phyloP scores from a whole-genome alignment of 2,888 invertebrate genomes.

The Drosophila monieri region DNA sequence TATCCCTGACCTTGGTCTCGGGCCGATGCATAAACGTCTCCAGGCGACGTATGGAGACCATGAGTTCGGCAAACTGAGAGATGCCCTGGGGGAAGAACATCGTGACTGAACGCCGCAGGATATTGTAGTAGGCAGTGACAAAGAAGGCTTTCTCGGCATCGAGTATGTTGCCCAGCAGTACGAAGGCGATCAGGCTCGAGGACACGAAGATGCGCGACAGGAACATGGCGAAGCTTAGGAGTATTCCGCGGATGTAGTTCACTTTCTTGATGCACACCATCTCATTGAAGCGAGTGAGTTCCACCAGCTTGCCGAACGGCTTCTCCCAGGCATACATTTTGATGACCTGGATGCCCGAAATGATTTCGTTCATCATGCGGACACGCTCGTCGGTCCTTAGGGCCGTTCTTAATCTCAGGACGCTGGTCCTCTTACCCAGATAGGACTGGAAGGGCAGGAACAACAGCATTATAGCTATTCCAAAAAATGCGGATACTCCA shows the following conservation, averaged over 20 bases:
- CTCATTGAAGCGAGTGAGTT: conserved; percentile 86
- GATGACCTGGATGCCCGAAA: conserved; percentile 94
- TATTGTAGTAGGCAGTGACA: conserved; percentile 94
- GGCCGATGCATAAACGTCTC: conserved; percentile 87
- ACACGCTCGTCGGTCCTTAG: conserved; percentile 94
- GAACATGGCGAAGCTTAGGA: conserved; percentile 93
- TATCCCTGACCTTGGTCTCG: conserved; percentile 84
- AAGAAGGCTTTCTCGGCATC: conserved; percentile 95
- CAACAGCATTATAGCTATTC: conserved; percentile 86
- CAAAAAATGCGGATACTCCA: conserved; percentile 85
- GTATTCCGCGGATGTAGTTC: conserved; percentile 90
- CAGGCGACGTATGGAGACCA: conserved; percentile 86
- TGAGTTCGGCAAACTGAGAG: conserved; percentile 86
- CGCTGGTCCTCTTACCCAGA: conserved; percentile 90
- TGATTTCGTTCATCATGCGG: conserved; percentile 94
- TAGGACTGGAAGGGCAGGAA: conserved; percentile 91
- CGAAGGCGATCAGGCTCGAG: conserved; percentile 91
- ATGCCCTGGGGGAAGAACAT: conserved; percentile 93
- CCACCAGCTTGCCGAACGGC: conserved; percentile 92
- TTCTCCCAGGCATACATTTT: conserved; percentile 99
- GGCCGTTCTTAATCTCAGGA: conserved; percentile 91
- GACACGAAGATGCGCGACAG: conserved; percentile 94
- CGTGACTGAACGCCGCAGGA: conserved; percentile 92
- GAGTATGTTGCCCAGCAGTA: conserved; percentile 88
- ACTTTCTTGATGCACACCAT: conserved; percentile 88